Percentiles rank a stretch among this genome's conserved stretches.
Evolutionary conservation across 2,888 invertebrate species (phyloP).

Genomic region (Chydorus sphaericus): DNA sequence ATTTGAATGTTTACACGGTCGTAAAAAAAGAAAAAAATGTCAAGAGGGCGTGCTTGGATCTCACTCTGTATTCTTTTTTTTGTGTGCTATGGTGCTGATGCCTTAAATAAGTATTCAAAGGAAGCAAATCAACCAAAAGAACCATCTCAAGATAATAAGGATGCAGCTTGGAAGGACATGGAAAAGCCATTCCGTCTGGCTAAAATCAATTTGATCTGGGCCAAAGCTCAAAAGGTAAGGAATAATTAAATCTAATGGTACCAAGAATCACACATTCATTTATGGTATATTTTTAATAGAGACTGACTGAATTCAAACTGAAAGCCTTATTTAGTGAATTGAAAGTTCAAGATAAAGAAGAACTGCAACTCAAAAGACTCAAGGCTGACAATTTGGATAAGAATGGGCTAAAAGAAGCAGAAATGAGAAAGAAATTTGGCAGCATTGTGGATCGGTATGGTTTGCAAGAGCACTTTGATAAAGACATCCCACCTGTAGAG

Average conservation of each 20-base stretch:
- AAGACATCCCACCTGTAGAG: constrained; percentile 36
- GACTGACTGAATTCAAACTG: constrained; percentile 65
- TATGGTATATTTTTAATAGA: constrained; percentile 35
- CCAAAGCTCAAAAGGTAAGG: constrained; percentile 73
- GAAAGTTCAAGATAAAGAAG: constrained; percentile 84
- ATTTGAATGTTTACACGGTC: too few species aligned
- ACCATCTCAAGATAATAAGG: constrained; percentile 22
- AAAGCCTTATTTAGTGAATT: constrained; percentile 76
- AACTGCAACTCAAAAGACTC: constrained; percentile 64
- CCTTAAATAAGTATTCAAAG: constrained; percentile 49
- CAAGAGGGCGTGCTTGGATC: background rate
- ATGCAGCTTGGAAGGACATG: constrained; percentile 48
- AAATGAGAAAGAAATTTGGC: constrained; percentile 58
- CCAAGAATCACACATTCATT: background rate
- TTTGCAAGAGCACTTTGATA: constrained; percentile 62
- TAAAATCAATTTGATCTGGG: constrained; percentile 76
- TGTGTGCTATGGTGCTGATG: background rate
- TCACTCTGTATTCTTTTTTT: background rate
- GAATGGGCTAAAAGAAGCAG: constrained; percentile 69
- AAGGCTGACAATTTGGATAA: constrained; percentile 72
- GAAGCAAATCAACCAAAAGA: constrained; percentile 37
- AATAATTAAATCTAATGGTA: constrained; percentile 11
- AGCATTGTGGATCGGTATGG: constrained; percentile 68
- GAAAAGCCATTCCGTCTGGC: constrained; percentile 80
- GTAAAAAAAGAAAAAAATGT: too few species aligned